Evolutionary conservation across 2,888 invertebrate genomes (phyloP).

Genomic region (Drosophila melanocephala): DNA sequence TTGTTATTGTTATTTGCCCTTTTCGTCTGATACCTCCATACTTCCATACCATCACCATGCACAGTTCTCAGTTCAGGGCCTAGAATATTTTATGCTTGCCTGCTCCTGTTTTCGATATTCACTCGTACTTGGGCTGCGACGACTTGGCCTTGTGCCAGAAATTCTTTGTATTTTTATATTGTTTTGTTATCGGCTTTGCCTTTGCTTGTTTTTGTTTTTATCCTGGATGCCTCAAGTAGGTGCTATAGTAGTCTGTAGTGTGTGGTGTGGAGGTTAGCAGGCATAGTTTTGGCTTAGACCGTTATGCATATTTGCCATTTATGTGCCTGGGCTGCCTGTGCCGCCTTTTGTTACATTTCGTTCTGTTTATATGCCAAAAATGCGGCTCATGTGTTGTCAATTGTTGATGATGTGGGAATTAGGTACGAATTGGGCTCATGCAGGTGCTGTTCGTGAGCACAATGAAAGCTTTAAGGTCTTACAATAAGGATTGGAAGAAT

Average conservation of each 20-base stretch:
- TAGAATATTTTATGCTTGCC: constrained; percentile 56
- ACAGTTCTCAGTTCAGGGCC: background rate
- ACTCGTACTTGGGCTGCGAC: constrained; percentile 32
- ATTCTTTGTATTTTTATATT: constrained; percentile 53
- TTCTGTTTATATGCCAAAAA: constrained; percentile 53
- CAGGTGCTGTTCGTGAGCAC: constrained; percentile 25
- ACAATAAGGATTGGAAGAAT: constrained; percentile 19
- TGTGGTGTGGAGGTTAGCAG: constrained; percentile 3
- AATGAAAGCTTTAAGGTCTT: constrained; percentile 30
- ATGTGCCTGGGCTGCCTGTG: constrained; percentile 22
- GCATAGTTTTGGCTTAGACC: constrained; percentile 65
- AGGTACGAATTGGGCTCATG: constrained; percentile 47
- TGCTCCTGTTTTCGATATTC: constrained; percentile 49
- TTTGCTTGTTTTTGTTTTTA: constrained; percentile 54
- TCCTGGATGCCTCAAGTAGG: constrained; percentile 38
- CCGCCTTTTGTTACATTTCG: constrained; percentile 29
- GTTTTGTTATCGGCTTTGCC: constrained; percentile 53
- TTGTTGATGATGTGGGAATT: constrained; percentile 80
- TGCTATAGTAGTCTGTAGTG: background rate
- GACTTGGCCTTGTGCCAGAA: constrained; percentile 76
- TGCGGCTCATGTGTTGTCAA: constrained; percentile 75
- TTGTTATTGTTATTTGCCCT: constrained; percentile 49
- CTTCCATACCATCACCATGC: background rate
- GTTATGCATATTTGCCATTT: constrained; percentile 70
- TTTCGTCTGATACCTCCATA: background rate